Conservation (phyloP, 2,797 vertebrate species). For the Anguilla pacifica region DNA sequence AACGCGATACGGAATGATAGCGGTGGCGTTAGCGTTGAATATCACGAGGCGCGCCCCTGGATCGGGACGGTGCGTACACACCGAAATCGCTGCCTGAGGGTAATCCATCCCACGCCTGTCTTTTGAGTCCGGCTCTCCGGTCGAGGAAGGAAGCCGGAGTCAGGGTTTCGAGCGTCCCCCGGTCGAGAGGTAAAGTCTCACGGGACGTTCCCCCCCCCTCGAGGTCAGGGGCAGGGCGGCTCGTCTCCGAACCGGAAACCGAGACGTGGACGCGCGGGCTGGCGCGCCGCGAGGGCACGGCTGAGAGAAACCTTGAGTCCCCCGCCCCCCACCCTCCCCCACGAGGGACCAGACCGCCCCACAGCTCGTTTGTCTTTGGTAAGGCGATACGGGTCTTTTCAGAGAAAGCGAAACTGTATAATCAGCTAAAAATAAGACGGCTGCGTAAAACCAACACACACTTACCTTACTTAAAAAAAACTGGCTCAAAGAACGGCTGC, state of each 20-base stretch:
- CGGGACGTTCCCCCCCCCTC: background rate
- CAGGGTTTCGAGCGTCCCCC: background rate
- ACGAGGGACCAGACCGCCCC: no score
- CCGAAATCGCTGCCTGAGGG: background rate
- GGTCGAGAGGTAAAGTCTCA: background rate
- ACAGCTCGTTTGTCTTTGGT: no score
- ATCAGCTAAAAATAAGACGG: background rate
- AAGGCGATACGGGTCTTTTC: no score
- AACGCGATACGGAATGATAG: background rate
- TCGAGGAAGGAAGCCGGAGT: slow-evolving; percentile 21
- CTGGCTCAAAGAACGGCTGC: background rate
- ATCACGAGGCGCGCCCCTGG: background rate
- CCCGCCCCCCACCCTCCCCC: no score
- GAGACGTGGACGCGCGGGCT: no score
- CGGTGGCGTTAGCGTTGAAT: background rate
- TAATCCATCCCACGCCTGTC: slow-evolving; percentile 1
- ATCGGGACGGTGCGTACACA: background rate
- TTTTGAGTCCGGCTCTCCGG: background rate
- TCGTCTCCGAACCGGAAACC: background rate
- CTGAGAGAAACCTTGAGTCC: no score
- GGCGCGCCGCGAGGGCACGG: no score
- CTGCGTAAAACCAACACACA: background rate
- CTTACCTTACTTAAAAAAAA: background rate
- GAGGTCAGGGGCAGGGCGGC: background rate
- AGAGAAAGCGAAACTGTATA: background rate